phyloP scores from a whole-genome alignment of 2,888 invertebrate species.

The Automeris io region DNA sequence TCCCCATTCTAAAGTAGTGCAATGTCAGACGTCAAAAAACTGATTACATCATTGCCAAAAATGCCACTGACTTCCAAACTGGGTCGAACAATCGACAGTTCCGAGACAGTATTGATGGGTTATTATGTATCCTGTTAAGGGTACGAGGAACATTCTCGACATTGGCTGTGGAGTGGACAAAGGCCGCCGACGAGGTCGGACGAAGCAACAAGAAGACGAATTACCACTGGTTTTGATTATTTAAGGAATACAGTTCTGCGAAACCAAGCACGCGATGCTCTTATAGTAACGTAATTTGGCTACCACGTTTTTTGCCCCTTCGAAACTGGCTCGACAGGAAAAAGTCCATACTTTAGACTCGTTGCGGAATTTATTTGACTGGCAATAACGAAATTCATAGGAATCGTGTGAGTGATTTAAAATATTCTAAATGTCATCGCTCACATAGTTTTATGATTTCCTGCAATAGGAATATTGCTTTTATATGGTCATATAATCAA shows the following conservation, averaged over 20 bases:
- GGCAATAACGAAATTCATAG: neutral
- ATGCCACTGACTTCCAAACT: slow-evolving; percentile 59
- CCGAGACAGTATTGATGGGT: slow-evolving; percentile 45
- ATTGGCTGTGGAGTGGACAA: slow-evolving; percentile 33
- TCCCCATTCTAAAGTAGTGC: slow-evolving; percentile 2
- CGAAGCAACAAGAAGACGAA: slow-evolving; percentile 41
- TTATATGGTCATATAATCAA: no score
- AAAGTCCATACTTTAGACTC: slow-evolving; percentile 7
- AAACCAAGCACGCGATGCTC: slow-evolving; percentile 58
- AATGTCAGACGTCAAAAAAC: slow-evolving; percentile 15
- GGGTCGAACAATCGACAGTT: slow-evolving; percentile 63
- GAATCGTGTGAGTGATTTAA: neutral
- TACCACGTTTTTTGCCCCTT: slow-evolving; percentile 40
- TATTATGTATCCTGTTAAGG: slow-evolving; percentile 69
- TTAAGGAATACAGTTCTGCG: slow-evolving; percentile 58
- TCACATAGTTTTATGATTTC: neutral
- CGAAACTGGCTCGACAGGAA: slow-evolving; percentile 26
- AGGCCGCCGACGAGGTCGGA: slow-evolving; percentile 69
- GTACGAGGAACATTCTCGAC: slow-evolving; percentile 47
- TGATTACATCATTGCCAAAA: slow-evolving; percentile 32
- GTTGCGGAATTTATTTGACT: slow-evolving; percentile 2
- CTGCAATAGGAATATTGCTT: neutral
- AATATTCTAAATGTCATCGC: neutral
- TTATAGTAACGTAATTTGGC: slow-evolving; percentile 53
- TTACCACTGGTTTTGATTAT: slow-evolving; percentile 49